Evolutionary conservation across 2,113 vertebrate genomes (phyloP), one percentile per base, ranked within the genome.

Genomic region (Spea multiplicata): DNA sequence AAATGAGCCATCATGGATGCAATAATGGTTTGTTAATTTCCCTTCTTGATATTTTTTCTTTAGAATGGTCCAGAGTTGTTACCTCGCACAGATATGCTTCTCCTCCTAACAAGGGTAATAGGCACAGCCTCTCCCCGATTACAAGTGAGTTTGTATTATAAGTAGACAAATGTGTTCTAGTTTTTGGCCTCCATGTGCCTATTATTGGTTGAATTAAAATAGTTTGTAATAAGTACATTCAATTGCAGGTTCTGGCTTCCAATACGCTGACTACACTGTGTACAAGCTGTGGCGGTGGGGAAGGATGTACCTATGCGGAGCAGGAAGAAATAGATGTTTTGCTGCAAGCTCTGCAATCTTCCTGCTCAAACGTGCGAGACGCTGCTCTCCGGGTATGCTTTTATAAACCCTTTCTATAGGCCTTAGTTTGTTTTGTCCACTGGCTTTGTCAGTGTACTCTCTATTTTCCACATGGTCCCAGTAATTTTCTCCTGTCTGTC

Each of bases 51-150:
- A 8, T 57, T 66, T 44, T 0, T 66, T 8, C 81, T 79, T 79
- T 83, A 99, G 97, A 94, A 93, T 0, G 97, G 97, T 10, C 96
- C 97, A 0, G 97, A 99, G 82, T 82, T 99, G 81, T 92, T 99
- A 67, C 97, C 97, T 50, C 95, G 97, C 1, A 93, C 94, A 78
- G 91, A 91, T 83, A 98, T 99, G 95, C 86, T 99, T 75, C n/a
- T 91, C 74, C 89, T 99, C 3, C 90, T 99, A 73, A 97, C 91
- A 1, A 91, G 87, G 81, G 86, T 99, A 53, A 97, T 98, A 17
- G 94, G 93, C 67, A 95, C 91, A 0, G 91, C 95, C 30, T 90
- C 94, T 12, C 96, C 96, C 5, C 93, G 93, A 74, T 86, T 99
- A 66, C 97, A 99, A 94, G 97, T 98, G 86, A 84, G 80, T 45